Conservation (phyloP, 2,888 invertebrate genomes). For the Anoplius nigerrimus region DNA sequence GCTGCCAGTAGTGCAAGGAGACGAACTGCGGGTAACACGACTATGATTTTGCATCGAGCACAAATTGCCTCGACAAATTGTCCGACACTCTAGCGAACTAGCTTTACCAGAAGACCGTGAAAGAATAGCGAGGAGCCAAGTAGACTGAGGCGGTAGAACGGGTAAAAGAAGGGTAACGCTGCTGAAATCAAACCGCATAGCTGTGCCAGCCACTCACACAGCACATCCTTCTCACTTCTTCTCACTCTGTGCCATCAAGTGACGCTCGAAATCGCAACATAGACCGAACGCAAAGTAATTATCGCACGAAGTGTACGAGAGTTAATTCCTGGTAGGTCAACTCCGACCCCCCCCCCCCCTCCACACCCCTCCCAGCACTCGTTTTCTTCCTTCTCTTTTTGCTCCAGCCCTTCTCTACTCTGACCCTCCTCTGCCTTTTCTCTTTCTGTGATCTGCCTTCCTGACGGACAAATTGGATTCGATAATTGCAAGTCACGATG, state of each 20-base stretch:
- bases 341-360: slow-evolving; percentile 35
- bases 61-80: slow-evolving; percentile 56
- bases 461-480: slow-evolving; percentile 58
- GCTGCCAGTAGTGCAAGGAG: too few relatives aligned
- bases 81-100: slow-evolving; percentile 22
- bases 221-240: not conserved
- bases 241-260: not conserved
- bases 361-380: not conserved
- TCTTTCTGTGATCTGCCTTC: slow-evolving; percentile 27
- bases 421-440: not conserved
- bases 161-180: too few relatives aligned
- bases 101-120: not conserved
- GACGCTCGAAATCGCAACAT: slow-evolving; percentile 31
- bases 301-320: slow-evolving; percentile 39
- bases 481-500: slow-evolving; percentile 58
- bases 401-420: not conserved
- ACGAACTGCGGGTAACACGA: slow-evolving; percentile 5
- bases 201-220: not conserved
- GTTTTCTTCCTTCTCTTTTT: slow-evolving; percentile 13
- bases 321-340: slow-evolving; percentile 43
- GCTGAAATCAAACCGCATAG: too few relatives aligned
- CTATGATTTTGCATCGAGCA: slow-evolving; percentile 48
- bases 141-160: too few relatives aligned
- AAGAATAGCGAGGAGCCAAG: too few relatives aligned
- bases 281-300: slow-evolving; percentile 48